These are phyloP conservation scores for Prionailurus viverrinus DNA, from an alignment of 2,113 vertebrate species.

Conservation along the genomic window DNA sequence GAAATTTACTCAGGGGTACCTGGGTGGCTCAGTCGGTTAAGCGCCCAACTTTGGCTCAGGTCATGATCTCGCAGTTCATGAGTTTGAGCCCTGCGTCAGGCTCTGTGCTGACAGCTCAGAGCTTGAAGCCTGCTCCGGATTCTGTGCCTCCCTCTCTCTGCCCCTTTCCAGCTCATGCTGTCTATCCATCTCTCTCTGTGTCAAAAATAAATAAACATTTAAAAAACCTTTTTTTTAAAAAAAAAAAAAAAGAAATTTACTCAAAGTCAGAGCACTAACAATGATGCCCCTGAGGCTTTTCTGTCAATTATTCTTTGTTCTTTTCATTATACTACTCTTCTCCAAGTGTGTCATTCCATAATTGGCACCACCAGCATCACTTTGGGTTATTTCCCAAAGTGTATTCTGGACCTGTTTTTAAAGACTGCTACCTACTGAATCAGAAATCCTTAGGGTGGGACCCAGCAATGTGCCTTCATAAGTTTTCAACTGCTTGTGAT, in stretches of 20 bases:
- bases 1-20: neutral
- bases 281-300: neutral
- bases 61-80: no score
- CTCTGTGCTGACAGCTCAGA: no score
- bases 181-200: no score
- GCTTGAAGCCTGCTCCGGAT: no score
- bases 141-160: no score
- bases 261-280: neutral
- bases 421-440: neutral
- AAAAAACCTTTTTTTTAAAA: no score
- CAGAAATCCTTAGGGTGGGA: neutral
- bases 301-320: neutral
- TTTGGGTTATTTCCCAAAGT: neutral
- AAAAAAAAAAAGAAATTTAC: neutral
- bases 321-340: neutral
- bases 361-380: neutral
- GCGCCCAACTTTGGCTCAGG: no score
- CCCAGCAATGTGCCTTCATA: neutral
- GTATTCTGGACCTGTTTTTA: neutral
- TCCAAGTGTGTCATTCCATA: neutral
- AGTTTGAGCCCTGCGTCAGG: no score
- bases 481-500: neutral
- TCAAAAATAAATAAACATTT: no score
- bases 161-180: no score
- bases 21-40: no score